Percentiles rank a stretch among this genome's conserved stretches.
phyloP scores from a whole-genome alignment of 2,888 invertebrate species.

The Villa cingulata region DNA sequence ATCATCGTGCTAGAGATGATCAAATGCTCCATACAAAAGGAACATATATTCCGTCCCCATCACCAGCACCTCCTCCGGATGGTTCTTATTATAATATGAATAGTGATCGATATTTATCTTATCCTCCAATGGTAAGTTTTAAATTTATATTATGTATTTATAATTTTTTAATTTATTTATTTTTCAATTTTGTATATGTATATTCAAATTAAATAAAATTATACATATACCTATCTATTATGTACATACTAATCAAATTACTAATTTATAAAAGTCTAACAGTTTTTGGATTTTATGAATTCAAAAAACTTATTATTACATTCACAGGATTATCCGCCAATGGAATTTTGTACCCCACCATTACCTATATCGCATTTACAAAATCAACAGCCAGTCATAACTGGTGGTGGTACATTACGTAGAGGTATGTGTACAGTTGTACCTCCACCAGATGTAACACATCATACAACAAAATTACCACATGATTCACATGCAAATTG shows the following conservation, averaged over 20 bases:
- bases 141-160: neutral
- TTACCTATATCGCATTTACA: slow-evolving; percentile 29
- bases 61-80: slow-evolving; percentile 62
- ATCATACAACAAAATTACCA: slow-evolving; percentile 30
- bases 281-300: too few relatives aligned
- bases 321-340: slow-evolving; percentile 31
- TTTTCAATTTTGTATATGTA: too few relatives aligned
- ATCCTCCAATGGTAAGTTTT: slow-evolving; percentile 48
- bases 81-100: slow-evolving; percentile 70
- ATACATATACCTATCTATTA: too few relatives aligned
- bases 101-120: slow-evolving; percentile 65
- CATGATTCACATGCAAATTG: slow-evolving; percentile 31
- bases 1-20: slow-evolving; percentile 33
- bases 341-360: slow-evolving; percentile 30
- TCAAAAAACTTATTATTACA: too few relatives aligned
- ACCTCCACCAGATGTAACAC: slow-evolving; percentile 36
- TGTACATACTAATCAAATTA: too few relatives aligned
- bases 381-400: slow-evolving; percentile 16
- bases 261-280: too few relatives aligned
- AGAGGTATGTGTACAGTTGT: slow-evolving; percentile 25
- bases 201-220: too few relatives aligned
- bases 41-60: slow-evolving; percentile 40
- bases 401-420: slow-evolving; percentile 22
- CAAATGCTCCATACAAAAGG: slow-evolving; percentile 36
- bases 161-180: neutral